Conservation (phyloP, 92 coral and sea anemone species). For the Zoanthus sociatus region DNA sequence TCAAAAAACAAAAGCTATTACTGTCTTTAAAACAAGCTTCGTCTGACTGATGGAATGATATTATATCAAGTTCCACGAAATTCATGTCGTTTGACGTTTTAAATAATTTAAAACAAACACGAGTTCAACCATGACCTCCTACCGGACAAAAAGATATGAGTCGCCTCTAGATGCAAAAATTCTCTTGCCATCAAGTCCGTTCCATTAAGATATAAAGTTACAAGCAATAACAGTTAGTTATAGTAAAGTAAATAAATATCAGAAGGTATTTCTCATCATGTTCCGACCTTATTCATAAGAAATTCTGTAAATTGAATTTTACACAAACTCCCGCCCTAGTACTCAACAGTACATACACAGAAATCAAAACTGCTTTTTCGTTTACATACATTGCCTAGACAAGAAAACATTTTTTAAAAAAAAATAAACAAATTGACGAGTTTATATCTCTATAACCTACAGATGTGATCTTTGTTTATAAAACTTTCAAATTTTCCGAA, state of each 20-base stretch:
- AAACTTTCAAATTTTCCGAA: not conserved
- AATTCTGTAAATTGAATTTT: conserved; percentile 1
- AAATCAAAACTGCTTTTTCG: not conserved
- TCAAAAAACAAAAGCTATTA: not conserved
- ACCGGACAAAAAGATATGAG: not conserved
- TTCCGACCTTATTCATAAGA: not conserved
- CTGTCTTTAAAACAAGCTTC: not conserved
- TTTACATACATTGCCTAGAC: not conserved
- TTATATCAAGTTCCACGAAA: conserved; percentile 18
- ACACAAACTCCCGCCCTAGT: not conserved
- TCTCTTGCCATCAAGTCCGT: not conserved
- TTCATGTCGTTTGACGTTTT: conserved; percentile 4
- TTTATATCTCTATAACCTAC: conserved; percentile 13
- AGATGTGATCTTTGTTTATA: conserved; percentile 16
- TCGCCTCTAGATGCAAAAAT: not conserved
- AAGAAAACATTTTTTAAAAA: not conserved
- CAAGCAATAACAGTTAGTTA: conserved; percentile 14
- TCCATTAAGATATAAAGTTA: conserved; percentile 32
- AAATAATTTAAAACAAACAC: conserved; percentile 20
- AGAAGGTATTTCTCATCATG: not conserved
- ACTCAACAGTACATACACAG: not conserved
- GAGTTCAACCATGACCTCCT: conserved; percentile 27
- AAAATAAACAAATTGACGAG: not conserved
- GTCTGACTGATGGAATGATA: not conserved
- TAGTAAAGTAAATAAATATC: conserved; percentile 35